Evolutionary conservation across 2,113 vertebrate species (phyloP).

Genomic region (Anas platyrhynchos): DNA sequence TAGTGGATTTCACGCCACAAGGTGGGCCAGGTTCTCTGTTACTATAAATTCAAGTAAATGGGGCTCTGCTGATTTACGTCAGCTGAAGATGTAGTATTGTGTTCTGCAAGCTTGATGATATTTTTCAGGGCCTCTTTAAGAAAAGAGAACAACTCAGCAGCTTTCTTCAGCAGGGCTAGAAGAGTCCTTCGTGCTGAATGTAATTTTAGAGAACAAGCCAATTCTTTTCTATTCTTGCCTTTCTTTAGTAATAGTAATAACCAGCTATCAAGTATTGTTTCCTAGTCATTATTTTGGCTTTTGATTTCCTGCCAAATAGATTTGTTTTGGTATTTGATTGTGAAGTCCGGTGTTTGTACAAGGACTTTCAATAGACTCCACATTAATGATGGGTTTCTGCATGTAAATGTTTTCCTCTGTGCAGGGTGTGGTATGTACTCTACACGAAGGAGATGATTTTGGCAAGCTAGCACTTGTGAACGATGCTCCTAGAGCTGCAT

Average conservation of each 20-base stretch:
- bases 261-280: constrained; percentile 69
- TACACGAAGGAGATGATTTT: constrained; percentile 97
- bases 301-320: constrained; percentile 69
- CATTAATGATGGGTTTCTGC: constrained; percentile 65
- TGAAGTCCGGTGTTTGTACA: constrained; percentile 61
- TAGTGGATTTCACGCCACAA: neutral
- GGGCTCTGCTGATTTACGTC: neutral
- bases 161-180: constrained; percentile 35
- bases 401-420: constrained; percentile 57
- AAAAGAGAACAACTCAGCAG: neutral
- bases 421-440: constrained; percentile 96
- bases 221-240: constrained; percentile 66
- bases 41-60: neutral
- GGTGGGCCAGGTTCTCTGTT: neutral
- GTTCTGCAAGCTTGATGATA: neutral
- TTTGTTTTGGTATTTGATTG: constrained; percentile 67
- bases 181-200: constrained; percentile 24
- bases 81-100: neutral
- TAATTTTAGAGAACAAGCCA: constrained; percentile 55
- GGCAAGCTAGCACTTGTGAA: constrained; percentile 98
- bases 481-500: constrained; percentile 95
- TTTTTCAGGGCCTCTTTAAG: neutral
- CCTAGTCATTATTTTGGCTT: constrained; percentile 54
- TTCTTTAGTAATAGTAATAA: constrained; percentile 61
- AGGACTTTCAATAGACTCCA: constrained; percentile 49